A percentile compares a stretch with the other conserved stretches of the same genome.
These are phyloP conservation scores for Cephus cinctus DNA, from an alignment of 1,140 invertebrate genomes.

Conservation along the genomic window DNA sequence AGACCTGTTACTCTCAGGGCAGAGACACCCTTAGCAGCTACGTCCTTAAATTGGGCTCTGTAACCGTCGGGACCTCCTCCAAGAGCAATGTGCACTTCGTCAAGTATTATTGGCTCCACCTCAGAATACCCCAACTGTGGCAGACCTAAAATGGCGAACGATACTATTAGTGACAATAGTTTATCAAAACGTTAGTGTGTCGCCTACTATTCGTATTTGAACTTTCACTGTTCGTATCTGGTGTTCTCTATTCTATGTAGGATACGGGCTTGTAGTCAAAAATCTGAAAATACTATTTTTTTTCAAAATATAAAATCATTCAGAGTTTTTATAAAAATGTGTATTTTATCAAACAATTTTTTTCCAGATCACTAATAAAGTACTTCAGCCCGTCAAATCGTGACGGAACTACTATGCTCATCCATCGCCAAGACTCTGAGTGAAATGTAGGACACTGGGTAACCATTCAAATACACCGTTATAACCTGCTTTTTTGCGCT, in stretches of 20 bases:
- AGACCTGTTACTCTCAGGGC: slow-evolving; percentile 74
- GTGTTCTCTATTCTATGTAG: no score
- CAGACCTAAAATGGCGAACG: slow-evolving; percentile 30
- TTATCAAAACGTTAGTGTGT: no score
- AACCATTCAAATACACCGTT: slow-evolving; percentile 52
- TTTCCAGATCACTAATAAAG: background rate
- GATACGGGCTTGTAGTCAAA: background rate
- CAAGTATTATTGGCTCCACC: slow-evolving; percentile 74
- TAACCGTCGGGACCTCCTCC: slow-evolving; percentile 77
- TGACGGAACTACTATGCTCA: slow-evolving; percentile 19
- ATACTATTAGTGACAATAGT: background rate
- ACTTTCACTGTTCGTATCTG: no score
- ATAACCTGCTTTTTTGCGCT: slow-evolving; percentile 39
- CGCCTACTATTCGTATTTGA: no score
- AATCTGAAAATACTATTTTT: slow-evolving; percentile 2
- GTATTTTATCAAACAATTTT: slow-evolving; percentile 1
- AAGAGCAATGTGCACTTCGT: slow-evolving; percentile 76
- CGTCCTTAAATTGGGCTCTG: slow-evolving; percentile 73
- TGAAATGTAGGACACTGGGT: slow-evolving; percentile 50
- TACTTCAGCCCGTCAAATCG: slow-evolving; percentile 6
- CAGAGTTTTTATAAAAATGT: background rate
- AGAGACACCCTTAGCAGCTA: slow-evolving; percentile 76
- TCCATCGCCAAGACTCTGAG: no score
- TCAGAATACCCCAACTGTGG: slow-evolving; percentile 51
- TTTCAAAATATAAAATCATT: no score